Percentiles rank a stretch among this genome's conserved stretches.
These are phyloP conservation scores for Palloptera scutellata DNA, from an alignment of 2,888 invertebrate genomes.

Conservation along the genomic window DNA sequence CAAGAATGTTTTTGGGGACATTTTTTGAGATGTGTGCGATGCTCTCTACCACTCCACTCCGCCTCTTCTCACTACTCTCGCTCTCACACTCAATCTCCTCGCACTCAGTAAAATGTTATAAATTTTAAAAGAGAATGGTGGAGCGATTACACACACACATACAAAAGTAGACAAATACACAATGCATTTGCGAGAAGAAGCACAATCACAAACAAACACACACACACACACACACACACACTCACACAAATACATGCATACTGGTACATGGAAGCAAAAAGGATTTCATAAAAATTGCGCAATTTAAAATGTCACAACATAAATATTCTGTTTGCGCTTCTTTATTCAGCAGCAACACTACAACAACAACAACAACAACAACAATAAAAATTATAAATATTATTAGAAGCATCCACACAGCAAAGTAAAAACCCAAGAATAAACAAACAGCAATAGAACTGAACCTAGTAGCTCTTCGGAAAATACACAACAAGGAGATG, in stretches of 20 bases:
- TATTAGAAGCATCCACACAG: not conserved
- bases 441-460: conserved; percentile 22
- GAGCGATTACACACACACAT: conserved; percentile 17
- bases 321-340: conserved; percentile 61
- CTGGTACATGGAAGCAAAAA: conserved; percentile 44
- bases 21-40: not conserved
- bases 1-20: not conserved
- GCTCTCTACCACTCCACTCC: too few relatives aligned
- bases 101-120: conserved; percentile 29
- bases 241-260: not conserved
- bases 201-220: conserved; percentile 14
- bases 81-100: conserved; percentile 2
- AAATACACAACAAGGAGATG: too few relatives aligned
- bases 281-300: conserved; percentile 64
- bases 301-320: conserved; percentile 65
- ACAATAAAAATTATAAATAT: conserved; percentile 26
- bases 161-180: conserved; percentile 27
- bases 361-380: conserved; percentile 34
- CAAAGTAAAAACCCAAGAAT: conserved; percentile 25
- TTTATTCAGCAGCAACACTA: conserved; percentile 32
- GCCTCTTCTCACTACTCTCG: too few relatives aligned
- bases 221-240: conserved; percentile 10
- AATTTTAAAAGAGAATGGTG: conserved; percentile 22
- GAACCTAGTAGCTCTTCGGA: not conserved
- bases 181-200: conserved; percentile 31